These are phyloP conservation scores for Scaptomyza tumidula DNA, from an alignment of 2,888 invertebrate species.

Conservation along the genomic window DNA sequence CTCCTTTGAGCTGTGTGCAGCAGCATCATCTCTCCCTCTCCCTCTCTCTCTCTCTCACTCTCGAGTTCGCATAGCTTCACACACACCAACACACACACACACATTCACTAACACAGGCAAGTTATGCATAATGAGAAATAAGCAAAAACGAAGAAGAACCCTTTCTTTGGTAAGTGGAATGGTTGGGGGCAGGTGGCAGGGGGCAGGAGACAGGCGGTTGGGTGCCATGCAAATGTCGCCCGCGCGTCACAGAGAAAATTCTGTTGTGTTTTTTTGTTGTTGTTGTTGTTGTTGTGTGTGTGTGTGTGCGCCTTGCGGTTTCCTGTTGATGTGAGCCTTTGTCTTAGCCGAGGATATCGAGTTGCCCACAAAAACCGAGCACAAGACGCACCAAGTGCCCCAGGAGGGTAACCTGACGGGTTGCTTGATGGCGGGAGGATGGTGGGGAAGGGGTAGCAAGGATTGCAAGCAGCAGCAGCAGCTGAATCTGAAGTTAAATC, in stretches of 20 bases:
- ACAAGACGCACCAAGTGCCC: neutral
- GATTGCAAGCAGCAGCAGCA: conserved; percentile 11
- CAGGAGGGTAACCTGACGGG: neutral
- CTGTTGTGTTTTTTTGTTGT: neutral
- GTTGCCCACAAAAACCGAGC: conserved; percentile 50
- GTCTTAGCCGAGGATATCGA: conserved; percentile 72
- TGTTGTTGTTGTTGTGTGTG: conserved; percentile 26
- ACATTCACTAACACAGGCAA: conserved; percentile 12
- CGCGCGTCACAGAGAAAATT: conserved; percentile 44
- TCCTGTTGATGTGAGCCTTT: conserved; percentile 77
- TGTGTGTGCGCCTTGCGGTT: conserved; percentile 65
- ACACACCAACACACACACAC: conserved; percentile 5
- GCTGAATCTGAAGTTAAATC: conserved; percentile 25
- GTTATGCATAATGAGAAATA: conserved; percentile 71
- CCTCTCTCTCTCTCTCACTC: conserved; percentile 8
- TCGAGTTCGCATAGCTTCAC: conserved; percentile 31
- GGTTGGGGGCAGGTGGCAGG: neutral
- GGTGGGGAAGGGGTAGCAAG: no score
- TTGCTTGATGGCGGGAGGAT: neutral
- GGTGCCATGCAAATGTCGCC: conserved; percentile 52
- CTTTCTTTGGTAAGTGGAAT: neutral
- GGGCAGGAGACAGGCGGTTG: fast-evolving
- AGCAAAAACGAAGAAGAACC: conserved; percentile 47
- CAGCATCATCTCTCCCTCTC: conserved; percentile 3
- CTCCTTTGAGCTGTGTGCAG: conserved; percentile 1